These are phyloP conservation scores for Ricordea florida DNA, from an alignment of 92 coral and sea anemone genomes.

Conservation along the genomic window DNA sequence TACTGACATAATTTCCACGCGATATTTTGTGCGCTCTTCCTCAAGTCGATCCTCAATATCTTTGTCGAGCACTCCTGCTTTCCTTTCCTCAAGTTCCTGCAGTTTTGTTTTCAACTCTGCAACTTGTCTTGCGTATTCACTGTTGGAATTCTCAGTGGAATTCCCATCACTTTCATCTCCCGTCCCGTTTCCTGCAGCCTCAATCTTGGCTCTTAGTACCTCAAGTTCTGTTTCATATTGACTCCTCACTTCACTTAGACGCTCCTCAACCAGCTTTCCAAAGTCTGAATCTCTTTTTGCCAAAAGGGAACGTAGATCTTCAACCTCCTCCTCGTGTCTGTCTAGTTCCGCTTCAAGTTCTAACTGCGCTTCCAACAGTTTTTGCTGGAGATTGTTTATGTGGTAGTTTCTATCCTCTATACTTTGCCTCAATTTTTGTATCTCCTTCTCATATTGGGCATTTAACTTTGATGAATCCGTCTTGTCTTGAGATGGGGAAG, in stretches of 20 bases:
- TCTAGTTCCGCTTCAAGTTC: constrained; percentile 83
- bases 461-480: background rate
- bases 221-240: constrained; percentile 75
- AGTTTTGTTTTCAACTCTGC: constrained; percentile 64
- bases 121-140: constrained; percentile 33
- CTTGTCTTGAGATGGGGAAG: constrained; percentile 29
- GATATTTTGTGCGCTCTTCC: constrained; percentile 71
- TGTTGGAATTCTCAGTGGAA: constrained; percentile 28
- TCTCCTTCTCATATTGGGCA: constrained; percentile 63
- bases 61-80: background rate
- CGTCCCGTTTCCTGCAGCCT: constrained; percentile 28
- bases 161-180: constrained; percentile 44
- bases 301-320: constrained; percentile 63
- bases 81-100: constrained; percentile 30
- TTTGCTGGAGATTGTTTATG: constrained; percentile 76
- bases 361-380: constrained; percentile 75
- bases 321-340: constrained; percentile 80
- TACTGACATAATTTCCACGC: constrained; percentile 78
- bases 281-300: constrained; percentile 49
- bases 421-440: constrained; percentile 67
- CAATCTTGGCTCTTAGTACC: constrained; percentile 60
- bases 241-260: constrained; percentile 48
- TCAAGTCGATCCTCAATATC: constrained; percentile 59
- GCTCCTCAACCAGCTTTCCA: constrained; percentile 39
- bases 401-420: constrained; percentile 84